These are phyloP conservation scores for Antheraea pernyi DNA, from an alignment of 1,140 invertebrate species.

Conservation along the genomic window DNA sequence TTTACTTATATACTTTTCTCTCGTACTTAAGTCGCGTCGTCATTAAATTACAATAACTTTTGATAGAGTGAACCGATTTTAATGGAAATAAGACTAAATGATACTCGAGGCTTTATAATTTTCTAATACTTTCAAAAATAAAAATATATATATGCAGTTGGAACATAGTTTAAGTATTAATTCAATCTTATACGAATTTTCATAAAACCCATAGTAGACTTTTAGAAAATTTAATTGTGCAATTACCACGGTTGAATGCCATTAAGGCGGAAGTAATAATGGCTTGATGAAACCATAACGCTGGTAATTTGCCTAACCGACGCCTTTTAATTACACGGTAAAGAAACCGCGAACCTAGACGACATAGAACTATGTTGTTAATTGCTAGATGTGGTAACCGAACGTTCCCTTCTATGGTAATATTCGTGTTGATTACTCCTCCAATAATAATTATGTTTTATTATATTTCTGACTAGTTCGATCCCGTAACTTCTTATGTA, in stretches of 20 bases:
- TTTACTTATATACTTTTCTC: too few relatives aligned
- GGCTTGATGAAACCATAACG: slow-evolving; percentile 50
- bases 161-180: background rate
- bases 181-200: background rate
- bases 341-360: slow-evolving; percentile 38
- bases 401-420: too few relatives aligned
- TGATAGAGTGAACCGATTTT: too few relatives aligned
- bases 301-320: slow-evolving; percentile 48
- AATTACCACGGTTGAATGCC: slow-evolving; percentile 25
- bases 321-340: slow-evolving; percentile 47
- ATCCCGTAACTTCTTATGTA: too few relatives aligned
- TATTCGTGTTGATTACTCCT: too few relatives aligned
- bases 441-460: too few relatives aligned
- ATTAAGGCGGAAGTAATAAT: slow-evolving; percentile 43
- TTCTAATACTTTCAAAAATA: too few relatives aligned
- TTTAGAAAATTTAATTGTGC: slow-evolving; percentile 33
- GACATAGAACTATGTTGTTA: slow-evolving; percentile 12
- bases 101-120: too few relatives aligned
- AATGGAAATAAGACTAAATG: too few relatives aligned
- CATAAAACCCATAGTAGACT: background rate
- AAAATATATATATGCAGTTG: background rate
- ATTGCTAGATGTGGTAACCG: slow-evolving; percentile 20
- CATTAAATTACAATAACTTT: too few relatives aligned
- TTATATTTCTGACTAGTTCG: too few relatives aligned
- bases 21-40: too few relatives aligned